Evolutionary conservation across 2,113 vertebrate species (phyloP).

Genomic region (Gymnarchus niloticus): DNA sequence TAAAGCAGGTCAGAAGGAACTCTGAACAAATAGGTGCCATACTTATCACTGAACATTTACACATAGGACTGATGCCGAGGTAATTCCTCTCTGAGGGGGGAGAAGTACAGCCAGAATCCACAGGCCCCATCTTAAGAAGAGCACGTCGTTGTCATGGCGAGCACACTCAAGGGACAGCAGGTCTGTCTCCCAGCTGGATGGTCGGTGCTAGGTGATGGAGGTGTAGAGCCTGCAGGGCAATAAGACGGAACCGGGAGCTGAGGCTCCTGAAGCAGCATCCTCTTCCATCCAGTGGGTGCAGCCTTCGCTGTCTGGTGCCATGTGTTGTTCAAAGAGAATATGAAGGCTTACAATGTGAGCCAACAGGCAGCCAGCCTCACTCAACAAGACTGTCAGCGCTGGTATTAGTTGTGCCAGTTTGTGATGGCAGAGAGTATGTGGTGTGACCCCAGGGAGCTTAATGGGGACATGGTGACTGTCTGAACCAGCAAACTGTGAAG

Average conservation of each 20-base stretch:
- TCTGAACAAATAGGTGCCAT: background rate
- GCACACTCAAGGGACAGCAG: too few relatives aligned
- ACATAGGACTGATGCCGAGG: too few relatives aligned
- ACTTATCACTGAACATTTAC: background rate
- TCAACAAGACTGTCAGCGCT: conserved; percentile 53
- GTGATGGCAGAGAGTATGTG: conserved; percentile 35
- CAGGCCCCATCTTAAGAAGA: background rate
- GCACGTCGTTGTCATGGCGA: background rate
- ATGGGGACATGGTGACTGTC: conserved; percentile 17
- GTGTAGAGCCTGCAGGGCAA: too few relatives aligned
- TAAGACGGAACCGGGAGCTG: background rate
- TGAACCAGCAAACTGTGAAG: background rate
- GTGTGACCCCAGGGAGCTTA: conserved; percentile 3
- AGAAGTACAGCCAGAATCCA: too few relatives aligned
- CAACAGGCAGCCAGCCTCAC: conserved; percentile 45
- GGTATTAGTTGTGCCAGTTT: conserved; percentile 44
- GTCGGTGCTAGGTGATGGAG: too few relatives aligned
- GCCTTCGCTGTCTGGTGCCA: background rate
- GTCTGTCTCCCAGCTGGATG: too few relatives aligned
- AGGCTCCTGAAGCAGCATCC: background rate
- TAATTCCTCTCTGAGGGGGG: background rate
- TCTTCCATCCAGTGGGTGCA: background rate
- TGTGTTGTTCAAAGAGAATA: background rate
- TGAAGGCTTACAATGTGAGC: background rate
- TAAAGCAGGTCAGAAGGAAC: background rate